Evolutionary conservation across 1,140 invertebrate species (phyloP), one percentile per base, ranked within the genome.

Genomic region (Pentalonia nigronervosa): DNA sequence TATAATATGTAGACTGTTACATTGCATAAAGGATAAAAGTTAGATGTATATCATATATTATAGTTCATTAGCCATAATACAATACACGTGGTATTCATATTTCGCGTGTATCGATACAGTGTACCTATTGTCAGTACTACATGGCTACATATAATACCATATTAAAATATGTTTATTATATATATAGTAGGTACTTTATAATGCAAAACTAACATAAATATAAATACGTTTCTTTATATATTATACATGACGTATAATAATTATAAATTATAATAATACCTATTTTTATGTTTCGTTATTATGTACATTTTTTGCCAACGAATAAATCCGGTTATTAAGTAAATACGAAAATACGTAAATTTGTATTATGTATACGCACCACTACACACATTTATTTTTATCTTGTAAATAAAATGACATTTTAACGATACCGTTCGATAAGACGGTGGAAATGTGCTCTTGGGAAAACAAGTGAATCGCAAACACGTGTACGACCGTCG

Each of bases 391-490:
- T 87, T n/a, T 50, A 86, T 86, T 47, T 50, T 88, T 88, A 14
- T 50, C 50, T 50, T 34, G 45, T 88, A 56, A 89, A 89, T 89
- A 89, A 89, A 53, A 89, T 45, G 87, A 53, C 50, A 89, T 89
- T 89, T 41, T 89, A 50, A 56, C n/a, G 87, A 89, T 50, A 36
- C 48, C 48, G 87, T 36, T 50, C 30, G 48, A 36, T 56, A 45
- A 17, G 48, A 36, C 48, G n/a, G 21, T 34, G 86, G 25, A 89
- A 89, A 89, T 53, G 48, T 30, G 87, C 87, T 89, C 87, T 89
- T 89, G 87, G 87, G 87, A 89, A 89, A 53, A 89, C 87, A 36
- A 89, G 87, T 45, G 87, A 56, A 89, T 89, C 87, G 87, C 48
- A 36, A 89, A 89, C 87, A 89, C 48, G 48, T 89, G 87, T 45